phyloP scores from a whole-genome alignment of 2,113 vertebrate genomes.

The Sminthopsis crassicaudata region DNA sequence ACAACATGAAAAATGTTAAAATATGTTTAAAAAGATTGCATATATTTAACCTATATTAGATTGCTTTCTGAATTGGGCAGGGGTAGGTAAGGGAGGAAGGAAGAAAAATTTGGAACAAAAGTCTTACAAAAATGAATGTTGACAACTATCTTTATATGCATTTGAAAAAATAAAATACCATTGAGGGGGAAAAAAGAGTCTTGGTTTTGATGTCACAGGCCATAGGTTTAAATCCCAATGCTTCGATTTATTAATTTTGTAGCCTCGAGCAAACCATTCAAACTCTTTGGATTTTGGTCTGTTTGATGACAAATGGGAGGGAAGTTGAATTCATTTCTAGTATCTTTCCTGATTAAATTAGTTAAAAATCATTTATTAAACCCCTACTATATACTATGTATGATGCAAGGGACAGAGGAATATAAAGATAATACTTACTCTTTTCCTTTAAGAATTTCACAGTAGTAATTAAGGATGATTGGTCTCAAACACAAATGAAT shows the following conservation, averaged over 20 bases:
- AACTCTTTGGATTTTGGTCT: background rate
- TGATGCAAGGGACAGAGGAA: background rate
- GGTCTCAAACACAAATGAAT: background rate
- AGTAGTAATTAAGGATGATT: background rate
- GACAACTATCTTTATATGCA: no score
- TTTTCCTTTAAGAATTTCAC: background rate
- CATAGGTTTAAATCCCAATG: background rate
- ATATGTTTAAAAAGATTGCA: no score
- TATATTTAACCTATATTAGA: no score
- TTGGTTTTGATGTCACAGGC: background rate
- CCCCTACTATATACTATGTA: background rate
- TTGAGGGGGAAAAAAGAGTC: background rate
- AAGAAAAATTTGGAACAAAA: no score
- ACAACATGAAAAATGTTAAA: no score
- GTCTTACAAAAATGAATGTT: no score
- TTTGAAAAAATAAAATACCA: no score
- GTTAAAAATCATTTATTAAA: background rate
- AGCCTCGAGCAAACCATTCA: background rate
- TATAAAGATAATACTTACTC: background rate
- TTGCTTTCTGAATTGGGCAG: no score
- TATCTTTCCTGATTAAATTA: background rate
- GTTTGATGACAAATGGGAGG: background rate
- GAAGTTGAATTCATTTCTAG: slow-evolving; percentile 40
- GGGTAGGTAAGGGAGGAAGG: no score
- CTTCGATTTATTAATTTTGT: background rate